These are phyloP conservation scores for Epirrhoe tristata DNA, from an alignment of 2,888 invertebrate species.

Conservation along the genomic window DNA sequence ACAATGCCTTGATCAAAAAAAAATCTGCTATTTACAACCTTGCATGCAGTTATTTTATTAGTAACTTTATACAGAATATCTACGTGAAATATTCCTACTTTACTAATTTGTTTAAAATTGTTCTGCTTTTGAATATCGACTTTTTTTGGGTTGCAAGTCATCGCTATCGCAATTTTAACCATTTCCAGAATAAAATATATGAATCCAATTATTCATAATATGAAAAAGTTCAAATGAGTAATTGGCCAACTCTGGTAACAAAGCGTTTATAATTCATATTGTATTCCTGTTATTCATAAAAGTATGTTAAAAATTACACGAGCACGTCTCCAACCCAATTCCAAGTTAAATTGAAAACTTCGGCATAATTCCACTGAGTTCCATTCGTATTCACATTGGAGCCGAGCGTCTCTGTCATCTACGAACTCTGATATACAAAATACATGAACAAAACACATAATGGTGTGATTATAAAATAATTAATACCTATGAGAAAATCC, in stretches of 20 bases:
- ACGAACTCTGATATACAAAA: neutral
- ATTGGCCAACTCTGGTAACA: neutral
- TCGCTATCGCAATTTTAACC: too few species aligned
- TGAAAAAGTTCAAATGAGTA: neutral
- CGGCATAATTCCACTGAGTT: conserved; percentile 45
- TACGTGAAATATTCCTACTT: too few species aligned
- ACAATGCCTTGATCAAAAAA: too few species aligned
- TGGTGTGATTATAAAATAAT: neutral
- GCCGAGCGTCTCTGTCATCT: conserved; percentile 10
- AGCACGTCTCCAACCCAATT: conserved; percentile 47
- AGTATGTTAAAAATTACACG: conserved; percentile 49
- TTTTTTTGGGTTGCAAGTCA: too few species aligned
- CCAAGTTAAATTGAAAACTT: conserved; percentile 63
- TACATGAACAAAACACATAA: neutral
- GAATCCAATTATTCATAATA: neutral
- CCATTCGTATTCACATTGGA: conserved; percentile 47
- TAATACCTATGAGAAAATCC: neutral
- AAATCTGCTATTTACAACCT: too few species aligned
- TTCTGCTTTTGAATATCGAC: too few species aligned
- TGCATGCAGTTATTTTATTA: too few species aligned
- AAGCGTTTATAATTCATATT: neutral
- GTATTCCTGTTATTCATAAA: conserved; percentile 37
- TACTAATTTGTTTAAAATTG: too few species aligned
- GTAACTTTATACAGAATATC: too few species aligned
- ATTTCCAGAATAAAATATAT: too few species aligned